Base-by-base conservation (phyloP, 2,113 vertebrate genomes). In the Gadus macrocephalus region DNA sequence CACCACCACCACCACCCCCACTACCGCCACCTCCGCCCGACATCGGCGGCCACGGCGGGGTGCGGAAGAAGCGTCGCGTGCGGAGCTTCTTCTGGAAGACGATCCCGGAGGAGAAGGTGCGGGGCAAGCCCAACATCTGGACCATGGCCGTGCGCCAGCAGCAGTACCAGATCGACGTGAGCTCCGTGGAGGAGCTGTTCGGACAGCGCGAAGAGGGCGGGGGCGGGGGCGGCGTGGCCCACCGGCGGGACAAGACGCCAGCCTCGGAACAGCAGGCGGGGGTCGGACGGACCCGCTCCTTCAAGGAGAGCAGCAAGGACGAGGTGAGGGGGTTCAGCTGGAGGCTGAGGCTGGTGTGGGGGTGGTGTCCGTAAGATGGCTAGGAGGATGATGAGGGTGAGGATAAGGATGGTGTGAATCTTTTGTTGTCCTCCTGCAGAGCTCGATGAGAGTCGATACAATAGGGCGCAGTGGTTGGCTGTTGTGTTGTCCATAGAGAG, bases 81-180 rank as follows among this genome's bases (percentile, higher is more conserved):
- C 92, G 96, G 62, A 98, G 93, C 83, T 99, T 99, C 78, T 99
- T 95, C 88, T 99, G 97, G 97, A 99, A 98, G 87, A 94, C 96
- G 7, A 99, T 98, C 71, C 97, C 96, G 0, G 97, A 98, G 84
- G 96, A 98, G 80, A 96, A 98, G 80, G 96, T 99, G 6, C 93
- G 95, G 0, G 95, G 94, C 56, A 98, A 96, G 83, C 95, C 91
- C 71, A 99, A 99, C 79, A 99, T 99, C 84, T 99, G 97, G 97
- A 98, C 97, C 0, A 76, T 97, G 85, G 93, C 93, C 2, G 94
- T 94, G 38, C 88, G 93, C 53, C 94, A 94, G 14, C 94, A 95
- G 77, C 92, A 92, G 72, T 99, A 96, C 85, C 95, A 96, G 76
- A 99, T 99, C 0, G 96, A 98, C 2, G 91, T 94, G 0, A 93